These are phyloP conservation scores for Beris chalybata DNA, from an alignment of 2,888 invertebrate species.

Conservation along the genomic window DNA sequence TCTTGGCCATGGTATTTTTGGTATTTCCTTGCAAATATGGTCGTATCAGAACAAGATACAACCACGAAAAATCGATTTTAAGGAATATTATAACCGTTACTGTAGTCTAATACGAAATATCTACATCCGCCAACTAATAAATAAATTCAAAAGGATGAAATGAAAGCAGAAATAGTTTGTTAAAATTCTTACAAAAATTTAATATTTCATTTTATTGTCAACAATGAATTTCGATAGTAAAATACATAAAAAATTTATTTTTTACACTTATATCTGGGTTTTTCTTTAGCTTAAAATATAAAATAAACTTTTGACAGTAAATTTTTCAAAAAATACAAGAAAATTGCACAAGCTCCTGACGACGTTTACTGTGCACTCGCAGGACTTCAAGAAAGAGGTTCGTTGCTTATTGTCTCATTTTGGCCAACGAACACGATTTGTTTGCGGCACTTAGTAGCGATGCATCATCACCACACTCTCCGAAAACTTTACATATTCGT, in stretches of 20 bases:
- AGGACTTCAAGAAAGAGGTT: background rate
- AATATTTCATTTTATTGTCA: constrained; percentile 16
- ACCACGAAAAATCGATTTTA: background rate
- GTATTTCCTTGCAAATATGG: background rate
- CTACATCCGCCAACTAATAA: too few relatives aligned
- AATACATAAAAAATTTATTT: constrained; percentile 30
- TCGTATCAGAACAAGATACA: background rate
- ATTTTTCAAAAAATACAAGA: constrained; percentile 21
- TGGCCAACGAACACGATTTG: background rate
- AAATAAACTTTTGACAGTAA: constrained; percentile 10
- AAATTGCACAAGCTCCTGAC: constrained; percentile 18
- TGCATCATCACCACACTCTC: background rate
- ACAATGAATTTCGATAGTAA: constrained; percentile 24
- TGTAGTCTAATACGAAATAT: too few relatives aligned
- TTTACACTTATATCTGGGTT: constrained; percentile 13
- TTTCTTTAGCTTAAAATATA: constrained; percentile 5
- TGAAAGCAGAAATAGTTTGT: too few relatives aligned
- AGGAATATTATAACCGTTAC: background rate
- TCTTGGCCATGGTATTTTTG: background rate
- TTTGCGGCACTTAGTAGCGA: background rate
- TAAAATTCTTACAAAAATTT: too few relatives aligned
- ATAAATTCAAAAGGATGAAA: too few relatives aligned
- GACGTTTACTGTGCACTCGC: background rate
- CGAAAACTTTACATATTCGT: background rate
- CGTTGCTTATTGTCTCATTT: background rate